Percentiles rank a stretch among this genome's conserved stretches.
phyloP scores from a whole-genome alignment of 2,797 vertebrate genomes.

The Orientallactaga sibirica region DNA sequence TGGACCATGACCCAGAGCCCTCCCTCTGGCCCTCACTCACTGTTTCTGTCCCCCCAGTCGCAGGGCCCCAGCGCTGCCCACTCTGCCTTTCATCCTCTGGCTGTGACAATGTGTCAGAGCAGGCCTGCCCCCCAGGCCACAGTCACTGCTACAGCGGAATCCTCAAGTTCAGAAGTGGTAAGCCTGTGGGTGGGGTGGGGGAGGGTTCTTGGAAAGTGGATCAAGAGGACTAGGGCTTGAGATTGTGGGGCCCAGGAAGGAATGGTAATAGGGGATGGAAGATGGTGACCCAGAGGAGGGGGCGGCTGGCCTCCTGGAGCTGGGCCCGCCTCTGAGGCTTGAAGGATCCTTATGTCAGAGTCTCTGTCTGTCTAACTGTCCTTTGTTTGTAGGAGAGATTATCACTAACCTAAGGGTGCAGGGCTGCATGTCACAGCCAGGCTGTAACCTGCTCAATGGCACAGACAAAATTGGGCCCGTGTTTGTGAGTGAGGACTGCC shows the following conservation, averaged over 20 bases:
- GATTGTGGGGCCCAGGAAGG: not conserved
- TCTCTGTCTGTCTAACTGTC: not conserved
- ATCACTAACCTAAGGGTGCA: not conserved
- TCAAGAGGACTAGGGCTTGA: not conserved
- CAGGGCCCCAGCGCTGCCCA: conserved; percentile 37
- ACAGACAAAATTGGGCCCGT: not conserved
- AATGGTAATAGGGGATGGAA: not conserved
- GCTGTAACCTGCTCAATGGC: conserved; percentile 66
- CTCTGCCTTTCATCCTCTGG: not conserved
- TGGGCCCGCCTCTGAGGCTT: not conserved
- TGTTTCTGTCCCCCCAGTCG: not conserved
- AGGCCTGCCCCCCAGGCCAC: not conserved
- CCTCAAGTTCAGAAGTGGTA: not conserved
- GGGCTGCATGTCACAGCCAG: conserved; percentile 59
- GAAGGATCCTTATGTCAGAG: fast-evolving
- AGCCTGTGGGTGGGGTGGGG: not conserved
- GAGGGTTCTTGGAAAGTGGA: fast-evolving
- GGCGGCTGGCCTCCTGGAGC: not conserved
- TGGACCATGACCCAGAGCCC: not conserved
- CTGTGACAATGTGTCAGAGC: not conserved
- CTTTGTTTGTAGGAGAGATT: not conserved
- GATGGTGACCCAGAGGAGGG: not conserved
- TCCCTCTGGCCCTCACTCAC: not conserved
- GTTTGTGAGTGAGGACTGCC: conserved; percentile 19
- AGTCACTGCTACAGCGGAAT: not conserved